A percentile compares a stretch with the other conserved stretches of the same genome.
Evolutionary conservation across 2,888 invertebrate species (phyloP).

Genomic region (Conchocele bisecta): DNA sequence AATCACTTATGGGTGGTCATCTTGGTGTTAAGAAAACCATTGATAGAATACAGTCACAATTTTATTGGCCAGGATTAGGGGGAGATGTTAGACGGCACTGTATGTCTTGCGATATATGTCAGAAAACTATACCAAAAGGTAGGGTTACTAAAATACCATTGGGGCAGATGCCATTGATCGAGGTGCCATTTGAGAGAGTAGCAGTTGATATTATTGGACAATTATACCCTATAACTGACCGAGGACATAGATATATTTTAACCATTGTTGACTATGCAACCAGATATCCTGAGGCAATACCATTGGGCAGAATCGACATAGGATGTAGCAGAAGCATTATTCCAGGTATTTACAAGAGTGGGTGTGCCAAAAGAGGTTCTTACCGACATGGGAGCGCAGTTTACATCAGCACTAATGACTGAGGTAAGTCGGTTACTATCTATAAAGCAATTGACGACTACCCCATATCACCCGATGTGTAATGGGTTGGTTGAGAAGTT

Average conservation of each 20-base stretch:
- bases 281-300: no score
- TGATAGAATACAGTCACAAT: constrained; percentile 19
- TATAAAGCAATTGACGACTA: constrained; percentile 40
- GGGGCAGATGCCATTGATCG: constrained; percentile 46
- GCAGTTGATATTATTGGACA: constrained; percentile 42
- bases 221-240: constrained; percentile 4
- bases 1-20: no score
- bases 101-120: constrained; percentile 36
- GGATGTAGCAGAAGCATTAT: constrained; percentile 28
- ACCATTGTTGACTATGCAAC: no score
- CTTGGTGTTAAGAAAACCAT: no score
- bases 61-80: constrained; percentile 43
- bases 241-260: no score
- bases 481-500: constrained; percentile 57
- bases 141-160: constrained; percentile 32
- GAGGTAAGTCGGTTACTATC: constrained; percentile 40
- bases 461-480: constrained; percentile 52
- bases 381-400: constrained; percentile 50
- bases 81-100: constrained; percentile 36
- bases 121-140: constrained; percentile 34
- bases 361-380: constrained; percentile 37
- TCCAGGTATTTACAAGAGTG: constrained; percentile 25
- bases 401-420: constrained; percentile 50
- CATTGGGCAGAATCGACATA: no score
- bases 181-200: constrained; percentile 41